A percentile compares a stretch with the other conserved stretches of the same genome.
phyloP scores from a whole-genome alignment of 2,888 invertebrate species.

The Onchidella celtica region DNA sequence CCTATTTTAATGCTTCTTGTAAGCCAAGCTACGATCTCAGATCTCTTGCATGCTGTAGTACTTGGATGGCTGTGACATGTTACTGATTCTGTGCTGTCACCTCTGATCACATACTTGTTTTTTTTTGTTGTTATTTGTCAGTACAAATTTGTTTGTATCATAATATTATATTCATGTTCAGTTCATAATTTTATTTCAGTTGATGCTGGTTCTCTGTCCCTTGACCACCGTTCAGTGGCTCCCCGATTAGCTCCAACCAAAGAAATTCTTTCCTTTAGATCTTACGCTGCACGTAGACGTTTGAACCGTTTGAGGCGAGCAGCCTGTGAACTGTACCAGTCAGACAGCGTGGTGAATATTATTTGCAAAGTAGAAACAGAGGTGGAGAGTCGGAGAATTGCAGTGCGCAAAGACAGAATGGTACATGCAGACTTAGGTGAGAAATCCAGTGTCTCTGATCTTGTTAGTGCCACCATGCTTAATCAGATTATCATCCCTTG shows the following conservation, averaged over 20 bases:
- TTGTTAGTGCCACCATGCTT: not conserved
- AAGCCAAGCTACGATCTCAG: too few relatives aligned
- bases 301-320: slow-evolving; percentile 78
- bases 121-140: too few relatives aligned
- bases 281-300: slow-evolving; percentile 77
- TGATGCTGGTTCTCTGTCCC: slow-evolving; percentile 72
- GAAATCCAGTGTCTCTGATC: slow-evolving; percentile 14
- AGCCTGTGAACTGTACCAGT: slow-evolving; percentile 84
- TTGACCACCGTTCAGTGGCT: slow-evolving; percentile 57
- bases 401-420: slow-evolving; percentile 88
- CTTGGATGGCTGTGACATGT: too few relatives aligned
- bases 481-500: too few relatives aligned
- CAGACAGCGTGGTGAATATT: slow-evolving; percentile 84
- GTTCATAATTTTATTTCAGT: too few relatives aligned
- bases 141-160: too few relatives aligned
- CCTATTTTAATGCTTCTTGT: too few relatives aligned
- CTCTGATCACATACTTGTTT: too few relatives aligned
- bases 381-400: slow-evolving; percentile 88
- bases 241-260: slow-evolving; percentile 76
- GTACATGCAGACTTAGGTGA: slow-evolving; percentile 89
- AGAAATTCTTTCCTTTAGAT: slow-evolving; percentile 79
- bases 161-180: too few relatives aligned
- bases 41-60: too few relatives aligned
- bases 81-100: too few relatives aligned
- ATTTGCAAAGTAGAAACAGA: slow-evolving; percentile 86